phyloP scores from a whole-genome alignment of 2,888 invertebrate species.

The Amaurobius ferox region DNA sequence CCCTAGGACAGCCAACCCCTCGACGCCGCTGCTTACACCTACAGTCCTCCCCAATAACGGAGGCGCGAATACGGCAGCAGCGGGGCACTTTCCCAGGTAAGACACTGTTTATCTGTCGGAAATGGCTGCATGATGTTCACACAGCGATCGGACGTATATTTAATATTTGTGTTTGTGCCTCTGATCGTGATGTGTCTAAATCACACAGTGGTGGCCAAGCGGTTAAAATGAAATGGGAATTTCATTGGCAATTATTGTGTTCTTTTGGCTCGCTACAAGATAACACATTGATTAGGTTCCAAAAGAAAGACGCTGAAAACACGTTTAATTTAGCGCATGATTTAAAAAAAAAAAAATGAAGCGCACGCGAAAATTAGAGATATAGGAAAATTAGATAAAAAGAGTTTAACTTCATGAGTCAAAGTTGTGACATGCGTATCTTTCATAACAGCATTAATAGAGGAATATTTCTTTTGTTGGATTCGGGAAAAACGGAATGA shows the following conservation, averaged over 20 bases:
- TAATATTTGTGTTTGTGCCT: not conserved
- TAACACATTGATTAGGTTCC: not conserved
- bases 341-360: too few species aligned
- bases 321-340: too few species aligned
- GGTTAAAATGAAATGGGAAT: constrained; percentile 25
- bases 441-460: too few species aligned
- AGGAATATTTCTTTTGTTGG: too few species aligned
- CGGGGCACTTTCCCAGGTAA: constrained; percentile 56
- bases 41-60: constrained; percentile 37
- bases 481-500: too few species aligned
- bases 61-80: not conserved
- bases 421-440: too few species aligned
- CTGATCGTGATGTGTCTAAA: not conserved
- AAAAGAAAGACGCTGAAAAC: too few species aligned
- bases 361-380: too few species aligned
- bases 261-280: not conserved
- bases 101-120: not conserved
- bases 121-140: not conserved
- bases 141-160: too few species aligned
- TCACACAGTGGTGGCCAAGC: not conserved
- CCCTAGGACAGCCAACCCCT: constrained; percentile 50
- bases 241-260: constrained; percentile 22
- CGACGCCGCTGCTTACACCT: constrained; percentile 58
- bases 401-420: too few species aligned
- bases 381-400: too few species aligned